These are phyloP conservation scores for Mustela lutreola DNA, from an alignment of 2,113 vertebrate genomes.

Conservation along the genomic window DNA sequence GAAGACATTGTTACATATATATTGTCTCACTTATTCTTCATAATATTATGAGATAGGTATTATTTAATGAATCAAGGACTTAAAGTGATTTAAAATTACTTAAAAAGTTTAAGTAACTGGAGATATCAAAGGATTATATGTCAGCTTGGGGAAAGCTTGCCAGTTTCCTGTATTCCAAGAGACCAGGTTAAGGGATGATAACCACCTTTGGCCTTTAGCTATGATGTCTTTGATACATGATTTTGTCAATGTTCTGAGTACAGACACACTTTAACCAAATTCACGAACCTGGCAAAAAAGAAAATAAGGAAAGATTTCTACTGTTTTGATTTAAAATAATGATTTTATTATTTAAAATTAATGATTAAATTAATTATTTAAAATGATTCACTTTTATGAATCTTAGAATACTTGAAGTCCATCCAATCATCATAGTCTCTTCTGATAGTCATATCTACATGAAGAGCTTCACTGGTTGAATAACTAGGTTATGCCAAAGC, in stretches of 20 bases:
- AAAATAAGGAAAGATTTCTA: neutral
- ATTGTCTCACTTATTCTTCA: neutral
- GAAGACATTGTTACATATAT: neutral
- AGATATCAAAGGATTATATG: neutral
- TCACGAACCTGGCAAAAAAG: neutral
- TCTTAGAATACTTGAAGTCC: neutral
- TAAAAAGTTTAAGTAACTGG: neutral
- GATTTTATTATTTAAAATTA: no score
- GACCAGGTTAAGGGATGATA: no score
- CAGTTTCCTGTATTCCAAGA: neutral
- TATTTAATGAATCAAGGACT: neutral
- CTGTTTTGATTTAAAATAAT: neutral
- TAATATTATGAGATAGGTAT: neutral
- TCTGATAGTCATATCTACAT: neutral
- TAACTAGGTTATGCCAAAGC: neutral
- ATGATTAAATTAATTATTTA: no score
- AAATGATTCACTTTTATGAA: neutral
- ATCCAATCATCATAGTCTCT: neutral
- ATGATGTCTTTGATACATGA: neutral
- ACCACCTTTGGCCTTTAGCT: neutral
- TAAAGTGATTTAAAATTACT: neutral
- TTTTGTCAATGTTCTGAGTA: neutral
- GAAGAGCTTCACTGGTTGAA: neutral
- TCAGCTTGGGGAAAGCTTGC: neutral
- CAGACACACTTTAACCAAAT: neutral